Percentiles rank a stretch among this genome's conserved stretches.
phyloP scores from a whole-genome alignment of 2,113 vertebrate genomes.

The Paralichthys olivaceus region DNA sequence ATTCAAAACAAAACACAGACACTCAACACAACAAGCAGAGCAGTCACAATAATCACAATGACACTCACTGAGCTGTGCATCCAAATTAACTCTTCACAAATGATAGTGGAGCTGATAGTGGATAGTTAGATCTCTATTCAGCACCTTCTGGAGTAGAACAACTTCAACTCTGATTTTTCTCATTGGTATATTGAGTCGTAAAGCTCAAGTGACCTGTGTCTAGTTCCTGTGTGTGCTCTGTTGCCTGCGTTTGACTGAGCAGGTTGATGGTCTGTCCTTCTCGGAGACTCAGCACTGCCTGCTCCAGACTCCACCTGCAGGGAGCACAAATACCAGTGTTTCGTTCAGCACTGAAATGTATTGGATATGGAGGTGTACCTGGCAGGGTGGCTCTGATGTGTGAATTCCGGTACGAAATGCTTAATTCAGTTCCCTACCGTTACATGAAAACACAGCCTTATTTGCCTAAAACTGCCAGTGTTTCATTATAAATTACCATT shows the following conservation, averaged over 20 bases:
- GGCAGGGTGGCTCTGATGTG: background rate
- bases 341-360: too few species aligned
- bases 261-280: slow-evolving; percentile 55
- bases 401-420: too few species aligned
- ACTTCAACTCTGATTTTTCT: background rate
- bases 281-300: slow-evolving; percentile 43
- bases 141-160: background rate
- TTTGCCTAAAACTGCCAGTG: too few species aligned
- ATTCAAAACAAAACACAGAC: background rate
- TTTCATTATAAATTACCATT: too few species aligned
- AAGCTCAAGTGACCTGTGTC: slow-evolving; percentile 6
- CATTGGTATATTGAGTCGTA: too few species aligned
- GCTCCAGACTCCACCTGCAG: slow-evolving; percentile 60
- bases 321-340: background rate
- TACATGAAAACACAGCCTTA: too few species aligned
- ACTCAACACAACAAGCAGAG: too few species aligned
- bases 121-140: background rate
- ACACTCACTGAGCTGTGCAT: too few species aligned
- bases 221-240: background rate
- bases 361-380: background rate
- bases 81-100: too few species aligned
- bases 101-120: too few species aligned
- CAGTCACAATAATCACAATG: background rate
- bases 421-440: background rate
- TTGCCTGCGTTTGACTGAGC: background rate